A percentile compares a stretch with the other conserved stretches of the same genome.
These are phyloP conservation scores for Tethya wilhelma DNA, from an alignment of 37 sponge, comb jelly and placozoan species.

Conservation along the genomic window DNA sequence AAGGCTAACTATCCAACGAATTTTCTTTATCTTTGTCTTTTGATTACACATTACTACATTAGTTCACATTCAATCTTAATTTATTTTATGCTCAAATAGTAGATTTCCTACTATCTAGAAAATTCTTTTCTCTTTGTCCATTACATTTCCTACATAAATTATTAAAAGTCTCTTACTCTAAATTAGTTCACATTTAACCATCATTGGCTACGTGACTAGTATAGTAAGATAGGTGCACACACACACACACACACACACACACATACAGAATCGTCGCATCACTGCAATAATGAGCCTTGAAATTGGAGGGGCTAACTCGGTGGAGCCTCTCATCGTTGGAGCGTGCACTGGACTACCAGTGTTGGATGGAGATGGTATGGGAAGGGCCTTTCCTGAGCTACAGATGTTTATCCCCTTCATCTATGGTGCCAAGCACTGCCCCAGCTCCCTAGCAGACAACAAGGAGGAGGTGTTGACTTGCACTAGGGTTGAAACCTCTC, in stretches of 20 bases:
- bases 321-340: constrained; percentile 80
- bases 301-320: constrained; percentile 77
- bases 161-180: no score
- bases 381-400: constrained; percentile 89
- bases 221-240: background rate
- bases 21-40: no score
- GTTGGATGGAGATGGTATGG: constrained; percentile 91
- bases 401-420: constrained; percentile 89
- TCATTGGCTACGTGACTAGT: background rate
- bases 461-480: constrained; percentile 60
- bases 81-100: no score
- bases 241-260: background rate
- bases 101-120: no score
- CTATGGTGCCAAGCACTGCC: constrained; percentile 52
- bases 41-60: no score
- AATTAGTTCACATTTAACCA: no score
- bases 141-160: no score
- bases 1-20: no score
- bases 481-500: constrained; percentile 27
- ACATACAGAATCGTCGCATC: constrained; percentile 45
- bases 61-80: no score
- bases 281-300: constrained; percentile 65
- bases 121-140: no score
- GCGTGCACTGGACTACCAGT: constrained; percentile 71
- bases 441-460: constrained; percentile 58